Base-by-base conservation (phyloP, 1,140 invertebrate species). In the Ceratoteleas bidentatus region DNA sequence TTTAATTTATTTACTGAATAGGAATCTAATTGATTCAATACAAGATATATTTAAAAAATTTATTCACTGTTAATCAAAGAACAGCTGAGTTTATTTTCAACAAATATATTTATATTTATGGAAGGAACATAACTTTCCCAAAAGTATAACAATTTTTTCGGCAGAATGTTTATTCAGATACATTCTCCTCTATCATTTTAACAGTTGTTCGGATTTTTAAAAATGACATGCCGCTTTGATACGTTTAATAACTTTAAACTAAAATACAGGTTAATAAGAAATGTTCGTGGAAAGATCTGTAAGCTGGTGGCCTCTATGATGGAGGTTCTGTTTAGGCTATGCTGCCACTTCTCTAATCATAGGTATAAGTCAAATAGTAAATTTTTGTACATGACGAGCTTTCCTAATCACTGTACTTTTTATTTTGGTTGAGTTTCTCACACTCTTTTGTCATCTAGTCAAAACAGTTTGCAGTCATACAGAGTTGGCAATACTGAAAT, bases 251-350 rank as follows among this genome's bases (percentile, higher is more conserved):
- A 90, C 86, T 85, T 75, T 85, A 74, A 86, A 91, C 86, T 90
- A 90, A 90, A 90, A 89, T 87, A 79, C 92, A 92, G 92, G 90
- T 91, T 92, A 89, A 88, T 92, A 87, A 90, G 92, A 93, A 81
- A 92, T 91, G 85, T 92, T 87, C 91, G 90, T 88, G 90, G 92
- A 88, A 94, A 94, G 90, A 91, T 94, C 88, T 92, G 92, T 88
- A 92, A 92, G 91, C 90, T 93, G 90, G 92, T 93, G 87, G 91
- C 93, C 82, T 93, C 93, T 85, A 87, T 94, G 86, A 91, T 94
- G 84, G 93, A 93, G 87, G 93, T 94, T 88, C 92, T 93, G 86
- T 93, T 93, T 90, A 93, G 92, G 86, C 88, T 93, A 87, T 95
- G 94, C 92, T 93, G 94, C 88, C 93, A 94, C 84, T 93, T 94